These are phyloP conservation scores for Myripristis murdjan DNA, from an alignment of 2,797 vertebrate species.

Conservation along the genomic window DNA sequence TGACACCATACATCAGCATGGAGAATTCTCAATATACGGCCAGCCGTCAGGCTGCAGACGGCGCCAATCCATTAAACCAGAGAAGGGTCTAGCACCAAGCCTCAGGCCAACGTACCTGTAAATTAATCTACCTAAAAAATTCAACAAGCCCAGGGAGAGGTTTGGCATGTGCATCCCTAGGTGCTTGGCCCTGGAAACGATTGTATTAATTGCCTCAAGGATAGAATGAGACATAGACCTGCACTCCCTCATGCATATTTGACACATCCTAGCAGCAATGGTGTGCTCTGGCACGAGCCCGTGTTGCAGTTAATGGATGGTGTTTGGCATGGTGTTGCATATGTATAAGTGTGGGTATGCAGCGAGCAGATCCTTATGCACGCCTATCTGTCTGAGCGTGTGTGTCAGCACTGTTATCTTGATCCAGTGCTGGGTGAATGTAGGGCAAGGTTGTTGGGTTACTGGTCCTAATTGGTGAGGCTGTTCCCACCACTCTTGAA, in stretches of 20 bases:
- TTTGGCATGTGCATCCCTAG: slow-evolving; percentile 47
- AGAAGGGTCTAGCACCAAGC: slow-evolving; percentile 29
- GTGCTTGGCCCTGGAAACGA: slow-evolving; percentile 57
- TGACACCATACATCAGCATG: slow-evolving; percentile 25
- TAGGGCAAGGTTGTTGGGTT: slow-evolving; percentile 39
- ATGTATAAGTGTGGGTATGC: slow-evolving; percentile 61
- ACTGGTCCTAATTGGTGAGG: slow-evolving; percentile 56
- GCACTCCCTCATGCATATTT: slow-evolving; percentile 76
- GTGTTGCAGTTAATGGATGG: slow-evolving; percentile 63
- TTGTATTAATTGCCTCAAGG: slow-evolving; percentile 73
- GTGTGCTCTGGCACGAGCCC: slow-evolving; percentile 11
- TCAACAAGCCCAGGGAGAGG: slow-evolving; percentile 48
- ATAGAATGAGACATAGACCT: slow-evolving; percentile 60
- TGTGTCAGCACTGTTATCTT: slow-evolving; percentile 57
- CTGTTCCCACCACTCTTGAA: slow-evolving; percentile 41
- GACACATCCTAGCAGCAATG: slow-evolving; percentile 53
- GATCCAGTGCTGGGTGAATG: slow-evolving; percentile 40
- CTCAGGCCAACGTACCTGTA: slow-evolving; percentile 47
- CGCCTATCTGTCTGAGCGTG: slow-evolving; percentile 17
- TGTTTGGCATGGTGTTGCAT: slow-evolving; percentile 61
- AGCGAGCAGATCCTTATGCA: slow-evolving; percentile 10
- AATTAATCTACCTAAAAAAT: slow-evolving; percentile 68
- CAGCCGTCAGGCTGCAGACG: slow-evolving; percentile 33
- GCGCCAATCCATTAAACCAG: slow-evolving; percentile 57
- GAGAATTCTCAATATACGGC: slow-evolving; percentile 46